phyloP scores from a whole-genome alignment of 2,113 vertebrate genomes.

The Hippocampus abdominalis region DNA sequence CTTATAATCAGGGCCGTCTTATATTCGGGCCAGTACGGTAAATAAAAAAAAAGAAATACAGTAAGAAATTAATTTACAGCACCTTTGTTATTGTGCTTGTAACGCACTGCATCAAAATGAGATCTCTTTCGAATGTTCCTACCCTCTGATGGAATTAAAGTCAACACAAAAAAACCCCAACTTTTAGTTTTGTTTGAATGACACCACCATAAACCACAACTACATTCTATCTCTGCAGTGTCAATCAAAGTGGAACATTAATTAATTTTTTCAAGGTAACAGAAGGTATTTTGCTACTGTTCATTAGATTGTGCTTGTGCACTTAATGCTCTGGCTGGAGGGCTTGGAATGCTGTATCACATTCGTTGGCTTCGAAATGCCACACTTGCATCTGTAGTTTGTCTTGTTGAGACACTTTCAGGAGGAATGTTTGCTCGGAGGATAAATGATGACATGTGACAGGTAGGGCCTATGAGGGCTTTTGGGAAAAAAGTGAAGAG shows the following conservation, averaged over 20 bases:
- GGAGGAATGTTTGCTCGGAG: slow-evolving; percentile 29
- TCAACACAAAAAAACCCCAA: neutral
- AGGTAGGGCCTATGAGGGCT: slow-evolving; percentile 25
- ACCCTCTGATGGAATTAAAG: neutral
- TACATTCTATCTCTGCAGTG: neutral
- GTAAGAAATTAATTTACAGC: too few relatives aligned
- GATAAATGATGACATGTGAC: slow-evolving; percentile 46
- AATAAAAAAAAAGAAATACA: too few relatives aligned
- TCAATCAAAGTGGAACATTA: neutral
- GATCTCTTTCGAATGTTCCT: neutral
- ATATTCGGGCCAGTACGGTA: too few relatives aligned
- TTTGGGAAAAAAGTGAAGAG: slow-evolving; percentile 2
- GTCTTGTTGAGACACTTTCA: slow-evolving; percentile 45
- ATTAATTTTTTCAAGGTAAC: neutral
- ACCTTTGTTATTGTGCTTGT: neutral
- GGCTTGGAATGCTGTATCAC: slow-evolving; percentile 25
- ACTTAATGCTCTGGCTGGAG: neutral
- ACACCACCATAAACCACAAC: neutral
- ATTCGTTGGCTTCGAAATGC: slow-evolving; percentile 17
- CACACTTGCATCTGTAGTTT: slow-evolving; percentile 28
- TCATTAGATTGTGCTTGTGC: neutral
- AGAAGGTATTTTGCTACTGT: neutral
- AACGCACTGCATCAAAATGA: neutral
- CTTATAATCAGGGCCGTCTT: too few relatives aligned
- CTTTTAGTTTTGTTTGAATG: neutral